Conservation (phyloP, 1,140 invertebrate species). For the Acromyrmex echinatior region DNA sequence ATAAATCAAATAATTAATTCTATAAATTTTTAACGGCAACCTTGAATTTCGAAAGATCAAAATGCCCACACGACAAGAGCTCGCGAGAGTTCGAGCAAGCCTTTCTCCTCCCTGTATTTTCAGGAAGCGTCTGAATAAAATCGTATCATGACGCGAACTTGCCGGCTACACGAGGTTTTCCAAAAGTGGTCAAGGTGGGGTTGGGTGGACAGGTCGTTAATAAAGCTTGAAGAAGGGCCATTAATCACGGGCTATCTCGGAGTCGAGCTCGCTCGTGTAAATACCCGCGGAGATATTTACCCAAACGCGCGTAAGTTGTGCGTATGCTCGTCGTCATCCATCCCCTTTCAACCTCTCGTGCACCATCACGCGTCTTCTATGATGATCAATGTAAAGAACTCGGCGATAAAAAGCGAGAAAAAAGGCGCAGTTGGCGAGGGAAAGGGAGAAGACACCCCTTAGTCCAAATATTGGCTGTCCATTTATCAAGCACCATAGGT, state of each 20-base stretch:
- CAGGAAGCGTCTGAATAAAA: slow-evolving; percentile 55
- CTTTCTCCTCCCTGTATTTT: neutral
- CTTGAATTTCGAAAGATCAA: slow-evolving; percentile 10
- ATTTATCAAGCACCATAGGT: slow-evolving; percentile 78
- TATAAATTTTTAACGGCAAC: neutral
- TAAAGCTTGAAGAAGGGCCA: slow-evolving; percentile 80
- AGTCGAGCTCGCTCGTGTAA: slow-evolving; percentile 75
- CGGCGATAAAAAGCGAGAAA: slow-evolving; percentile 56
- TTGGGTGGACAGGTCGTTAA: slow-evolving; percentile 77
- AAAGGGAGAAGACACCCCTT: slow-evolving; percentile 66
- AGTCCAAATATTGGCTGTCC: slow-evolving; percentile 83
- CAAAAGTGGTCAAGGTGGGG: slow-evolving; percentile 63
- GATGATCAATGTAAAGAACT: slow-evolving; percentile 56
- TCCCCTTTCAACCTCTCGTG: slow-evolving; percentile 28
- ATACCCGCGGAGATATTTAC: slow-evolving; percentile 78
- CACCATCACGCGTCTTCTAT: slow-evolving; percentile 51
- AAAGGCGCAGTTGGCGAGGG: slow-evolving; percentile 29
- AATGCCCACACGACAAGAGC: neutral
- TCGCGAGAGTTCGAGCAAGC: neutral
- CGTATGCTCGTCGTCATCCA: slow-evolving; percentile 47
- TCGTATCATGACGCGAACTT: slow-evolving; percentile 29
- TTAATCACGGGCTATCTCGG: slow-evolving; percentile 82
- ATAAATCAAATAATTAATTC: neutral
- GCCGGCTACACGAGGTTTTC: slow-evolving; percentile 51
- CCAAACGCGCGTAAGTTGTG: slow-evolving; percentile 71